phyloP scores from a whole-genome alignment of 1,140 invertebrate genomes.

The Drosophila athabasca region DNA sequence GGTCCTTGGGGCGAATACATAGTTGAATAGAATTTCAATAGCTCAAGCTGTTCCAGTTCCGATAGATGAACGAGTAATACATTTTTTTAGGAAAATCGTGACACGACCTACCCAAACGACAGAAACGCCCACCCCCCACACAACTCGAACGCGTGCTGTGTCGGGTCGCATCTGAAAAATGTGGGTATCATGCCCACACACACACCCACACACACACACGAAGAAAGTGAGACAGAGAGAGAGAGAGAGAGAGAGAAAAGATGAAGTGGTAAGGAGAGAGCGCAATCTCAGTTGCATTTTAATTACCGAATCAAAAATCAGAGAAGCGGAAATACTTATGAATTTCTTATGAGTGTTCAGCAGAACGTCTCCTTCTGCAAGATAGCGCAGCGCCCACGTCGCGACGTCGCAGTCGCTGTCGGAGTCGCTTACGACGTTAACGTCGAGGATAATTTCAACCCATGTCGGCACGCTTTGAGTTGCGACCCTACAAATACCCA shows the following conservation, averaged over 20 bases:
- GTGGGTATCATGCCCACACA: constrained; percentile 14
- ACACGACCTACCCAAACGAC: no score
- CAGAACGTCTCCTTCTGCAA: constrained; percentile 23
- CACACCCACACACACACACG: constrained; percentile 12
- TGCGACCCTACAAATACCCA: no score
- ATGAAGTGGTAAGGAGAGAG: constrained; percentile 10
- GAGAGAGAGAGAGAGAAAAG: constrained; percentile 4
- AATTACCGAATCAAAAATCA: constrained; percentile 81
- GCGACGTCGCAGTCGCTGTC: background rate
- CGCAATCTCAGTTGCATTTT: constrained; percentile 79
- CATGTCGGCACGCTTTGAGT: no score
- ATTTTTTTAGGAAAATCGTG: no score
- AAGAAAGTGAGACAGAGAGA: constrained; percentile 6
- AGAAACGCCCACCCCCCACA: no score
- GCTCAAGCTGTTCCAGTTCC: no score
- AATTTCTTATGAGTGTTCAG: constrained; percentile 73
- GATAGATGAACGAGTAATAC: no score
- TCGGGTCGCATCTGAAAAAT: constrained; percentile 38
- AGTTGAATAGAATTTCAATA: no score
- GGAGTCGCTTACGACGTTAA: no score
- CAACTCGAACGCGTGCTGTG: no score
- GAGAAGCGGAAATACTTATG: constrained; percentile 79
- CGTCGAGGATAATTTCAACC: constrained; percentile 28
- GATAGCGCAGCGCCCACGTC: constrained; percentile 32
- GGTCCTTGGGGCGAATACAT: no score